A percentile compares a stretch with the other conserved stretches of the same genome.
Conservation (phyloP, 2,797 vertebrate species). For the Haliaeetus vocifer region DNA sequence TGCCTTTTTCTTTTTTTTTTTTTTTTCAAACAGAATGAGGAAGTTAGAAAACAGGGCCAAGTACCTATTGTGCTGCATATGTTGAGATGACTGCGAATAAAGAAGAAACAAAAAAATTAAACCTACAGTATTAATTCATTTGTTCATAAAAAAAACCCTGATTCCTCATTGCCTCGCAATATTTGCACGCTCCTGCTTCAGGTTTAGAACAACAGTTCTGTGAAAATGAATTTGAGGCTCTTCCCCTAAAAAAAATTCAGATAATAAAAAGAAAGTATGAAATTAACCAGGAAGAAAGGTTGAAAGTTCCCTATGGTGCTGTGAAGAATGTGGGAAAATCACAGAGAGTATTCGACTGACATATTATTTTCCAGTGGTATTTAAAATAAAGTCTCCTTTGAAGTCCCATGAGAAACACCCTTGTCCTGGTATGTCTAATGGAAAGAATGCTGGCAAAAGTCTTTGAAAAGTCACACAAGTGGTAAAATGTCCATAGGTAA, state of each 20-base stretch:
- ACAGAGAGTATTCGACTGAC: not conserved
- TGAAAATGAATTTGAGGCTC: not conserved
- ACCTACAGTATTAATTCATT: not conserved
- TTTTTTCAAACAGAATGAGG: not conserved
- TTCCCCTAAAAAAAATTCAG: not conserved
- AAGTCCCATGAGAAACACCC: not conserved
- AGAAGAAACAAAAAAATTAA: not conserved
- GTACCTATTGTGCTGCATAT: not conserved
- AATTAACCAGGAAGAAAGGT: not conserved
- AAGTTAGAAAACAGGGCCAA: not conserved
- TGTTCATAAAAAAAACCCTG: not conserved
- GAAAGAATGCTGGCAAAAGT: not conserved
- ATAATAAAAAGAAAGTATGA: not conserved
- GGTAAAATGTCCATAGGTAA: not conserved
- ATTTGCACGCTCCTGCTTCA: not conserved
- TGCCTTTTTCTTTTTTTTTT: not conserved
- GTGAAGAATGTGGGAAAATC: constrained; percentile 27
- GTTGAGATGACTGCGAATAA: not conserved
- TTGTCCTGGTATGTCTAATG: not conserved
- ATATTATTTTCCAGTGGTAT: not conserved
- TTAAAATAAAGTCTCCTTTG: constrained; percentile 2
- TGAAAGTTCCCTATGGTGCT: not conserved
- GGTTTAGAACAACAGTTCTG: not conserved
- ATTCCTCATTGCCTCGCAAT: not conserved
- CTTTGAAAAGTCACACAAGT: not conserved